These are phyloP conservation scores for Anastrepha ludens DNA, from an alignment of 1,140 invertebrate genomes.

Conservation along the genomic window DNA sequence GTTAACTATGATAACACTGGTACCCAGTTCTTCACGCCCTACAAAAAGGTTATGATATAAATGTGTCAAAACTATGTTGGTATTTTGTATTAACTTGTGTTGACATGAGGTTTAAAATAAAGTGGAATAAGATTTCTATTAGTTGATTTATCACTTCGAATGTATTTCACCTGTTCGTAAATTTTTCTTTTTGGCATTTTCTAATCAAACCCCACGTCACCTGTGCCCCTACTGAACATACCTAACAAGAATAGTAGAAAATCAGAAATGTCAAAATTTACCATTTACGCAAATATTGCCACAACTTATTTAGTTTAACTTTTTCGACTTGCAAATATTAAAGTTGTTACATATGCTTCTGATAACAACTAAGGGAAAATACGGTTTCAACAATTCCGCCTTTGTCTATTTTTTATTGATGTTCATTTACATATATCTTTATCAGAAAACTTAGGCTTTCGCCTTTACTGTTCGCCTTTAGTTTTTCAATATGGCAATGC, in stretches of 20 bases:
- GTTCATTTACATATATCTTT: too few species aligned
- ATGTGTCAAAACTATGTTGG: background rate
- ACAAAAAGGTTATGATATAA: too few species aligned
- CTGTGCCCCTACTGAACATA: background rate
- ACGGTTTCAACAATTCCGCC: too few species aligned
- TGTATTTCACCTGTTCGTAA: slow-evolving; percentile 6
- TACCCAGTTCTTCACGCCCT: too few species aligned
- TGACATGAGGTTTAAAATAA: background rate
- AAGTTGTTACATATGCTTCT: too few species aligned
- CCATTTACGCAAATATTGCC: too few species aligned
- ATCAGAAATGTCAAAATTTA: too few species aligned
- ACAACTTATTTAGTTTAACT: too few species aligned
- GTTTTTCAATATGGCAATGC: background rate
- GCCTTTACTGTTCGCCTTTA: background rate
- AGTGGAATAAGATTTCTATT: background rate
- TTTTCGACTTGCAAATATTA: too few species aligned
- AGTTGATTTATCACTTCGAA: slow-evolving; percentile 13
- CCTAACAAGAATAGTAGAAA: background rate
- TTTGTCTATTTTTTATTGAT: too few species aligned
- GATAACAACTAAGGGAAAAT: too few species aligned
- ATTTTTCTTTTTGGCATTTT: slow-evolving; percentile 29
- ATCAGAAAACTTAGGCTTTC: too few species aligned
- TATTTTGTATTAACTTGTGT: background rate
- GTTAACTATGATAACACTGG: background rate
- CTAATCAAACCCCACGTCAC: slow-evolving; percentile 38